Percentiles rank a stretch among this genome's conserved stretches.
Conservation (phyloP, 2,888 invertebrate species). For the Melieria crassipennis region DNA sequence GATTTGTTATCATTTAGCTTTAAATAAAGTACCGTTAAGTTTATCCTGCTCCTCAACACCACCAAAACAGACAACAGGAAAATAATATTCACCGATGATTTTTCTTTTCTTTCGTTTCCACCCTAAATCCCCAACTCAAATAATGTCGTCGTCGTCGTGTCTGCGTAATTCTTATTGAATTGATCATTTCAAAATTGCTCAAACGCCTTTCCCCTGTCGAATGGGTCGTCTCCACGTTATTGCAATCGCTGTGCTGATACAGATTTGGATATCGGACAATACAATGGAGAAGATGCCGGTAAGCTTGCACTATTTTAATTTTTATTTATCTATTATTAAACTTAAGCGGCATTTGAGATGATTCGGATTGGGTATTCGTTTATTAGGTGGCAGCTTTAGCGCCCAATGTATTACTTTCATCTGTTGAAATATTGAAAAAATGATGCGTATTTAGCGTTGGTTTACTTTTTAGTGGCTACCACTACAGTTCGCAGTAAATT, state of each 20-base stretch:
- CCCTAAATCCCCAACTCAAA: no score
- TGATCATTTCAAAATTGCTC: no score
- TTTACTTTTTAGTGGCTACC: no score
- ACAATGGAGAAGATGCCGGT: constrained; percentile 84
- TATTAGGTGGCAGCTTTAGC: no score
- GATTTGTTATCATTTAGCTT: not conserved
- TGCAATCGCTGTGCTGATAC: constrained; percentile 45
- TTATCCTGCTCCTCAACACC: constrained; percentile 41
- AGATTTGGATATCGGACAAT: constrained; percentile 82
- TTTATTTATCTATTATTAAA: not conserved
- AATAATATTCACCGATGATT: constrained; percentile 59
- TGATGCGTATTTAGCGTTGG: no score
- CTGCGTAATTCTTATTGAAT: constrained; percentile 14
- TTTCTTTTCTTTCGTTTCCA: constrained; percentile 47
- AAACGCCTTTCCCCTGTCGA: no score
- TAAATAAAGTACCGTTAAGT: not conserved
- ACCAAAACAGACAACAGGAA: constrained; percentile 62
- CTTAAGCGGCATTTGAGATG: not conserved
- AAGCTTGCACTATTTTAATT: constrained; percentile 63
- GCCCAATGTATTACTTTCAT: no score
- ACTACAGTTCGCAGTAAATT: no score
- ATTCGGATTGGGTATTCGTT: no score
- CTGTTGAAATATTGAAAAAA: no score
- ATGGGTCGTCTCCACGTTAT: not conserved
- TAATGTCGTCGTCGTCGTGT: constrained; percentile 39